Evolutionary conservation across 2,797 vertebrate species (phyloP).

Genomic region (Arrhamphus sclerolepis): DNA sequence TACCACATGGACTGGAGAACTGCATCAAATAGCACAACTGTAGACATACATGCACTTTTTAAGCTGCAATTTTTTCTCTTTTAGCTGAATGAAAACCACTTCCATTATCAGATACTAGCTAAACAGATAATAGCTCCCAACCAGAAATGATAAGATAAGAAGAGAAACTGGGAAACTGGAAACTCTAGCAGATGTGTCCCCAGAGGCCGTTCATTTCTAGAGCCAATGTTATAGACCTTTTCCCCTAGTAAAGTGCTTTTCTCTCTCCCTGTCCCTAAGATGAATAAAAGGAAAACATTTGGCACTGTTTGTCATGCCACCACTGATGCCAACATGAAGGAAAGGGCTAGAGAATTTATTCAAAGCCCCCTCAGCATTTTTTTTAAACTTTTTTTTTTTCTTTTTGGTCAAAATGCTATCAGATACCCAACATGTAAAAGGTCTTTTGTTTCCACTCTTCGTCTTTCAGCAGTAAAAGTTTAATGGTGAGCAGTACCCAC

Average conservation of each 20-base stretch:
- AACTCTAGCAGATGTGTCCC: slow-evolving; percentile 31
- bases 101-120: background rate
- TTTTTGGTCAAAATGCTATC: slow-evolving; percentile 18
- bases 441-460: slow-evolving; percentile 33
- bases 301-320: slow-evolving; percentile 55
- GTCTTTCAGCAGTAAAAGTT: slow-evolving; percentile 54
- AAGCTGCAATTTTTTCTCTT: background rate
- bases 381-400: slow-evolving; percentile 16
- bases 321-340: slow-evolving; percentile 52
- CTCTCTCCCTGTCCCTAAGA: slow-evolving; percentile 35
- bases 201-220: slow-evolving; percentile 54
- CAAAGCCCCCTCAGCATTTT: slow-evolving; percentile 56
- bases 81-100: background rate
- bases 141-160: slow-evolving; percentile 3
- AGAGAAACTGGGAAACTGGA: slow-evolving; percentile 8
- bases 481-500: slow-evolving; percentile 24
- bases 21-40: background rate
- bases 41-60: background rate
- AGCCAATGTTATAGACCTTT: slow-evolving; percentile 59
- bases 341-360: slow-evolving; percentile 62
- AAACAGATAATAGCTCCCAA: slow-evolving; percentile 12
- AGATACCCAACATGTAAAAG: slow-evolving; percentile 41
- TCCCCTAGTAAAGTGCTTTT: slow-evolving; percentile 44
- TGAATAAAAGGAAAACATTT: slow-evolving; percentile 63
- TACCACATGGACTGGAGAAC: background rate